These are phyloP conservation scores for Heliconius charithonia DNA, from an alignment of 2,888 invertebrate genomes.

Conservation along the genomic window DNA sequence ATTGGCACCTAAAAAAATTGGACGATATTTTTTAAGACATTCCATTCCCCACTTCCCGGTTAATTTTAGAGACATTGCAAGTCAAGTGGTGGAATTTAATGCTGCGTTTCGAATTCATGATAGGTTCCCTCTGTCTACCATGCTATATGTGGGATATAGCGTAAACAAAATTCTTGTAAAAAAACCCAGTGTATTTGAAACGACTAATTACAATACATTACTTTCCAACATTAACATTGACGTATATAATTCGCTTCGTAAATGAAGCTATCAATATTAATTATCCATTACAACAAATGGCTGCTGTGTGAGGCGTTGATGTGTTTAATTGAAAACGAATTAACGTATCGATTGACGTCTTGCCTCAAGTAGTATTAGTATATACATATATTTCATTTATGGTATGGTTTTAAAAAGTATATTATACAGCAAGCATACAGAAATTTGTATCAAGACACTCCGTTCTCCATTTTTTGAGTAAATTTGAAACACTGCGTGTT, in stretches of 20 bases:
- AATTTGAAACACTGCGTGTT: background rate
- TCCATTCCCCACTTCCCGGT: background rate
- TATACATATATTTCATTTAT: no score
- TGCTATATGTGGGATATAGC: background rate
- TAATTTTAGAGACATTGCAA: background rate
- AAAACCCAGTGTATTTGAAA: background rate
- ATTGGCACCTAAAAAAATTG: no score
- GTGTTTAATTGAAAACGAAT: slow-evolving; percentile 52
- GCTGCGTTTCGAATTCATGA: background rate
- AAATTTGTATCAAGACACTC: background rate
- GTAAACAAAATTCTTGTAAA: background rate
- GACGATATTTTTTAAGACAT: background rate
- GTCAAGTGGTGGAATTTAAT: background rate
- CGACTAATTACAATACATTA: background rate
- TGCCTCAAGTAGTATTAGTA: background rate
- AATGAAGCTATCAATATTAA: slow-evolving; percentile 68
- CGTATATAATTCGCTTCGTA: slow-evolving; percentile 21
- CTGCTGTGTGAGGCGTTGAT: slow-evolving; percentile 48
- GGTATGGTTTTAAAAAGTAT: background rate
- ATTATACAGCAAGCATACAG: background rate
- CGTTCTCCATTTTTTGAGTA: no score
- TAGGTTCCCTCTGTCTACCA: background rate
- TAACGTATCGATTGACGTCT: slow-evolving; percentile 48
- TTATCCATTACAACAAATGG: slow-evolving; percentile 63
- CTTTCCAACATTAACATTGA: slow-evolving; percentile 1